Evolutionary conservation across 2,797 vertebrate genomes (phyloP), one percentile per base, ranked within the genome.

Genomic region (Enteromius radiatus): DNA sequence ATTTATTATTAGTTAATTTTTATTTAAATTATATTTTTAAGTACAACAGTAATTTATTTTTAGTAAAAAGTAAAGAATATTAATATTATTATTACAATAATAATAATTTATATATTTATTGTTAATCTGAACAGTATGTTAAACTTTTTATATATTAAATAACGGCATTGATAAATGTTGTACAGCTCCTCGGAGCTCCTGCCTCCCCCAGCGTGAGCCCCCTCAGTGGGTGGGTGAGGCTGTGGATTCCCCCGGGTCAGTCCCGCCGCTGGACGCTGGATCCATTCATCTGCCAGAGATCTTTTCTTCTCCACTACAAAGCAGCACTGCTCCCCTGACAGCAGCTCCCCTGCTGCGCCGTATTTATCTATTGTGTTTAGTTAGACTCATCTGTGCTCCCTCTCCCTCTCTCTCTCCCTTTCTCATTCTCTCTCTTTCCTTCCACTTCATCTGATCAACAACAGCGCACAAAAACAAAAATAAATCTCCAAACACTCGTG

Each of bases 301-400:
- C 94, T 96, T 96, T 96, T 96, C 95, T 95, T 95, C 94, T 95
- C 93, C 76, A 91, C 96, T 95, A 96, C 95, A 96, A 94, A 94
- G 95, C 92, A 94, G 91, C 93, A 84, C 91, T 95, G 92, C 93
- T 95, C 92, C 92, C 93, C 89, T 93, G 93, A 87, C 67, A 80
- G 77, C 68, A 59, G 52, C 79, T 92, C 89, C 91, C 92, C 92
- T 92, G 90, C 92, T 92, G 93, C 92, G 94, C 90, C 67, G 93
- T 91, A 91, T 91, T 91, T 94, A 90, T 83, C 89, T 86, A 89
- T 86, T 89, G 88, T 90, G 84, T 86, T 91, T 89, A 89, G 88
- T 90, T 91, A 84, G 31, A 43, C 91, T 88, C 88, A 90, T 89
- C 82, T 79, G 71, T 88, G 85, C 84, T 85, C 82, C 21, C 67